Percentiles rank a stretch among this genome's conserved stretches.
phyloP scores from a whole-genome alignment of 2,888 invertebrate species.

The Choreutis nemorana region DNA sequence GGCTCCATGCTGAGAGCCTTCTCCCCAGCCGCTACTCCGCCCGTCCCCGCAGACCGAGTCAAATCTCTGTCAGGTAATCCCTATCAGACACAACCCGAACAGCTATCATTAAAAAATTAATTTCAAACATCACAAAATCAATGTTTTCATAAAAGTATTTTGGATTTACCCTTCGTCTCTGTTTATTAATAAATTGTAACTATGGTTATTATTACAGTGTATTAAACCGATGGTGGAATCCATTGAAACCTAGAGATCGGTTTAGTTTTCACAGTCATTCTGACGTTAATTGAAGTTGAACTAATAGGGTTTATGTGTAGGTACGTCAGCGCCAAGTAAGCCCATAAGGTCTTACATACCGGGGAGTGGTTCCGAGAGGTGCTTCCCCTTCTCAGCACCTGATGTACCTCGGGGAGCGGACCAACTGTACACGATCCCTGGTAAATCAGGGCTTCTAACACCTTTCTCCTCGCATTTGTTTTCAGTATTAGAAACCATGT shows the following conservation, averaged over 20 bases:
- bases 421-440: slow-evolving; percentile 52
- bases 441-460: slow-evolving; percentile 40
- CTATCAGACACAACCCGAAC: too few relatives aligned
- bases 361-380: slow-evolving; percentile 42
- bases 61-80: slow-evolving; percentile 57
- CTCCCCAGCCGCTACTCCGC: slow-evolving; percentile 68
- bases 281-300: too few relatives aligned
- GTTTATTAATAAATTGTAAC: background rate
- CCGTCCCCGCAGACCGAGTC: slow-evolving; percentile 66
- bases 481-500: background rate
- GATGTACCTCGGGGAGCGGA: slow-evolving; percentile 40
- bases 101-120: too few relatives aligned
- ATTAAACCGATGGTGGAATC: too few relatives aligned
- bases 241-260: too few relatives aligned
- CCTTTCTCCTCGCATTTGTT: slow-evolving; percentile 16
- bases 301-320: slow-evolving; percentile 43
- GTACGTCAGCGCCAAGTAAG: slow-evolving; percentile 41
- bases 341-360: slow-evolving; percentile 44
- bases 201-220: too few relatives aligned
- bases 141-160: too few relatives aligned
- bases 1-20: slow-evolving; percentile 72
- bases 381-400: slow-evolving; percentile 38
- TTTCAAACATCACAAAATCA: too few relatives aligned
- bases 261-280: too few relatives aligned
- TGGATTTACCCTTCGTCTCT: slow-evolving; percentile 29